phyloP scores from a whole-genome alignment of 2,888 invertebrate species.

The Nomada ruficornis region DNA sequence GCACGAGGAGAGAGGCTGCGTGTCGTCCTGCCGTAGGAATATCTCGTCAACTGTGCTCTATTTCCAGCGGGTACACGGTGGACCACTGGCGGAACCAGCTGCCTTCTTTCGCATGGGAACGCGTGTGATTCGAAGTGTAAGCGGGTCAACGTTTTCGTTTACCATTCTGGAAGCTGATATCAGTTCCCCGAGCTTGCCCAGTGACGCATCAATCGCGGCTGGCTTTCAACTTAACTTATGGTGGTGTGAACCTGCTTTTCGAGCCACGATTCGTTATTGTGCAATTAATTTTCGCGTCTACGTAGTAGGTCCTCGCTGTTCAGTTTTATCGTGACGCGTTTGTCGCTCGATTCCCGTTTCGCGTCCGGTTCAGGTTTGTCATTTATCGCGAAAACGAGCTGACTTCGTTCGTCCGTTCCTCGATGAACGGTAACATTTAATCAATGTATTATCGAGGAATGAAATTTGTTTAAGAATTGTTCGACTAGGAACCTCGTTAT shows the following conservation, averaged over 20 bases:
- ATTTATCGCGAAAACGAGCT: no score
- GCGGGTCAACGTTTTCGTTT: constrained; percentile 21
- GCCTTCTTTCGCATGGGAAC: constrained; percentile 19
- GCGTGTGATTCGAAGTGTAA: constrained; percentile 24
- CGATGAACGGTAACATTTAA: no score
- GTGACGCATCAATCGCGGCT: constrained; percentile 24
- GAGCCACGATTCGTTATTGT: background rate
- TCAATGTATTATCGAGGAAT: no score
- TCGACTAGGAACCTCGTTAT: no score
- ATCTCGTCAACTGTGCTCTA: constrained; percentile 27
- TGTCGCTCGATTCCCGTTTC: background rate
- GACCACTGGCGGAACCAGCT: constrained; percentile 34
- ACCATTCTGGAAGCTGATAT: background rate
- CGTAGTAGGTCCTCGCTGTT: background rate
- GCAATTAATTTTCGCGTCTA: background rate
- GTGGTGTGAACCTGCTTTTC: background rate
- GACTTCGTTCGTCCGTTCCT: no score
- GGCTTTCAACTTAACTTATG: constrained; percentile 1
- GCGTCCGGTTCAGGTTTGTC: no score
- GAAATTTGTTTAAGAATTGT: no score
- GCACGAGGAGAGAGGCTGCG: constrained; percentile 6
- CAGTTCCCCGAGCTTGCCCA: constrained; percentile 14
- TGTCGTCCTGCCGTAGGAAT: constrained; percentile 32
- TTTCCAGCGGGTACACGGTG: constrained; percentile 7
- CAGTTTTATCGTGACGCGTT: background rate